Evolutionary conservation across 92 coral and sea anemone genomes (phyloP).

Genomic region (Siderastrea radians): DNA sequence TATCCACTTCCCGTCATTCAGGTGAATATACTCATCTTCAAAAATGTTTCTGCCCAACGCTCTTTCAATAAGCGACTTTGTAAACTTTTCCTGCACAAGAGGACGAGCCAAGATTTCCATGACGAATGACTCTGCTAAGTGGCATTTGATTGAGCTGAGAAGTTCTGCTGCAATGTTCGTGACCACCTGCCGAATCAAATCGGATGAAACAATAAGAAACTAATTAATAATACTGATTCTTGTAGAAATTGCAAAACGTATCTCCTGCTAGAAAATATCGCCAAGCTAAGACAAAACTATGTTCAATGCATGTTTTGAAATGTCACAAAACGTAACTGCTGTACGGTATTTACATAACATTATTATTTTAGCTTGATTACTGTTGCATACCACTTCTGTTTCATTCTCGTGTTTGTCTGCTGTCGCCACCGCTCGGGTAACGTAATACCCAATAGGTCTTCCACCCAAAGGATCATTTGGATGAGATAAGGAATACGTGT

Average conservation of each 20-base stretch:
- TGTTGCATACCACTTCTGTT: conserved; percentile 36
- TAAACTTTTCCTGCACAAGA: conserved; percentile 20
- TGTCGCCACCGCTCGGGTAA: conserved; percentile 49
- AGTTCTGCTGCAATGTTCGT: conserved; percentile 1
- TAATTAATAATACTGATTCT: no score
- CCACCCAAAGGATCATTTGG: conserved; percentile 24
- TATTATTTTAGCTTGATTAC: not conserved
- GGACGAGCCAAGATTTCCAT: conserved; percentile 30
- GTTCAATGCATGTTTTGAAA: no score
- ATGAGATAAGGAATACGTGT: conserved; percentile 37
- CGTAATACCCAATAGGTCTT: conserved; percentile 58
- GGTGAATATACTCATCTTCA: conserved; percentile 19
- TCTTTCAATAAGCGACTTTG: conserved; percentile 26
- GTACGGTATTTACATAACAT: not conserved
- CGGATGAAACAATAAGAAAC: no score
- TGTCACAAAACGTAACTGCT: not conserved
- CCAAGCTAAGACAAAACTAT: no score
- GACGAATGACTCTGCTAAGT: not conserved
- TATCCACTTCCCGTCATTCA: conserved; percentile 27
- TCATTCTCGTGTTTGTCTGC: conserved; percentile 15
- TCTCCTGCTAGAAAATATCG: no score
- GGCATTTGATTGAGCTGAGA: not conserved
- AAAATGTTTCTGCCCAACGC: conserved; percentile 26
- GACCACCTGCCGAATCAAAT: not conserved
- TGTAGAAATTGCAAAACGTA: no score